phyloP scores from a whole-genome alignment of 1,140 invertebrate species.

The Brachionus asplanchnoidis region DNA sequence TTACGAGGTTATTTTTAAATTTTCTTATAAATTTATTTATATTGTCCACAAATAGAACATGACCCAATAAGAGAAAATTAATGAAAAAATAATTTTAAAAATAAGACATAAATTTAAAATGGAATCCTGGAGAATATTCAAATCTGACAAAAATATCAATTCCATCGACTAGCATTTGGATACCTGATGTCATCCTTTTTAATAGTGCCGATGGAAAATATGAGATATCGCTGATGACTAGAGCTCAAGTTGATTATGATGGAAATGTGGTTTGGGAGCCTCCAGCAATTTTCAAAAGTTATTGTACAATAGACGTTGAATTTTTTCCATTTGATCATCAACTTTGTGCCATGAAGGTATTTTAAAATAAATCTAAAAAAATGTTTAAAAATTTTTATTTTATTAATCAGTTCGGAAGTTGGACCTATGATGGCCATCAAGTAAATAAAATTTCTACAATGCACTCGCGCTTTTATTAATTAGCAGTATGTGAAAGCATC shows the following conservation, averaged over 20 bases:
- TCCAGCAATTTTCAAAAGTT: constrained; percentile 96
- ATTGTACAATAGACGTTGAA: constrained; percentile 80
- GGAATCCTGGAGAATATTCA: constrained; percentile 32
- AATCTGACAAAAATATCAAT: constrained; percentile 58
- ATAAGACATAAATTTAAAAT: constrained; percentile 33
- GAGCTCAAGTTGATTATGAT: constrained; percentile 80
- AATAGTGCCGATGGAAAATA: constrained; percentile 91
- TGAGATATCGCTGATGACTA: constrained; percentile 93
- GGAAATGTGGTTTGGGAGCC: constrained; percentile 77
- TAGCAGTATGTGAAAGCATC: too few species aligned
- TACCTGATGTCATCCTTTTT: constrained; percentile 58
- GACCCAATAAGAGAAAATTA: neutral
- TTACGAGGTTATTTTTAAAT: too few species aligned
- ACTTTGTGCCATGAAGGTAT: constrained; percentile 61
- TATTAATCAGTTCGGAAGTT: constrained; percentile 71
- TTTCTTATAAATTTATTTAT: too few species aligned
- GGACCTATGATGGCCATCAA: constrained; percentile 95
- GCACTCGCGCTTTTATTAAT: too few species aligned
- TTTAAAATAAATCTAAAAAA: neutral
- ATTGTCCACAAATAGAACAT: too few species aligned
- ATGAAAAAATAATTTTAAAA: neutral
- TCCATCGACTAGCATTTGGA: constrained; percentile 73
- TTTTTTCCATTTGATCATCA: constrained; percentile 83
- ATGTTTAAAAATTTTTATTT: neutral
- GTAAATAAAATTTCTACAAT: constrained; percentile 56